Evolutionary conservation across 2,113 vertebrate species (phyloP).

Genomic region (Raphicerus campestris): DNA sequence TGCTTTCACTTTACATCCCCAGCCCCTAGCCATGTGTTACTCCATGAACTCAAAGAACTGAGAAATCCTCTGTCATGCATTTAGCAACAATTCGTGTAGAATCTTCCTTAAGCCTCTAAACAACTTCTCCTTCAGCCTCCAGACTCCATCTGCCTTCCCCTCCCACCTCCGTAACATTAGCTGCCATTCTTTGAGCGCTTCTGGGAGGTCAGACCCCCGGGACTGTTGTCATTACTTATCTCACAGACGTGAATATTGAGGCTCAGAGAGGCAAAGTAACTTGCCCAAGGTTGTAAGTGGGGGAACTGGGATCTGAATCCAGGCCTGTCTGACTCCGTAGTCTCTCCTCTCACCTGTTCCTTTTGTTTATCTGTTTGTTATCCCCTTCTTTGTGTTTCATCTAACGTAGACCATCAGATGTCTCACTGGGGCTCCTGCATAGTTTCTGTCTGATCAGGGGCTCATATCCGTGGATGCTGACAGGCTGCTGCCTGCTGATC

Average conservation of each 20-base stretch:
- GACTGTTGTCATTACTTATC: not conserved
- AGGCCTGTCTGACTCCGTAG: not conserved
- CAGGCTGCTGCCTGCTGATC: not conserved
- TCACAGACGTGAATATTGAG: not conserved
- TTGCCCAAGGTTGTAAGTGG: not conserved
- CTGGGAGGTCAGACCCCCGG: not conserved
- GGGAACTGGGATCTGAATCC: not conserved
- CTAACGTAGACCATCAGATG: not conserved
- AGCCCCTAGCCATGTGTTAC: not conserved
- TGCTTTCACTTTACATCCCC: not conserved
- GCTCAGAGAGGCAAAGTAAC: not conserved
- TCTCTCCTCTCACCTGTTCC: not conserved
- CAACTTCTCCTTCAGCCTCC: not conserved
- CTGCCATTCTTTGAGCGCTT: too few species aligned
- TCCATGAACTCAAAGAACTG: not conserved
- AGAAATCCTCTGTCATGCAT: not conserved
- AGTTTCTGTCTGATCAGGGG: not conserved
- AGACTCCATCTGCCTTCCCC: not conserved
- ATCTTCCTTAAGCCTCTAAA: not conserved
- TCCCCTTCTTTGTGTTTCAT: not conserved
- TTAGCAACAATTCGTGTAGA: not conserved
- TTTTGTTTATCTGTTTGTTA: not conserved
- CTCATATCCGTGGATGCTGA: not conserved
- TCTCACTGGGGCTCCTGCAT: not conserved
- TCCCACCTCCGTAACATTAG: not conserved